Conservation (phyloP, 2,888 invertebrate species). For the Parnassius apollo region DNA sequence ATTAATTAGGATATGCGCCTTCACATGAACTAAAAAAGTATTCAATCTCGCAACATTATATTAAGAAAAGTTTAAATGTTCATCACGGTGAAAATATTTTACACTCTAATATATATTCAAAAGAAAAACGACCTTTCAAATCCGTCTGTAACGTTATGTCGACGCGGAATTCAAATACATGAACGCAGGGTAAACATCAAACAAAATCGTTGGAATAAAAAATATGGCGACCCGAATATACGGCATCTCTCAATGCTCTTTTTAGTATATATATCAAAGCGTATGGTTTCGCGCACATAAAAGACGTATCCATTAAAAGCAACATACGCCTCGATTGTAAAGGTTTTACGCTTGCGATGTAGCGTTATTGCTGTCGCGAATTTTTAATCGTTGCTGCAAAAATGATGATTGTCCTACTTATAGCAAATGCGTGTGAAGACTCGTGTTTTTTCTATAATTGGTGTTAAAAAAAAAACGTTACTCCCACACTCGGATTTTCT, state of each 20-base stretch:
- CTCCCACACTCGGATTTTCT: too few species aligned
- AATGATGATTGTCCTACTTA: background rate
- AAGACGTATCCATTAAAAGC: constrained; percentile 30
- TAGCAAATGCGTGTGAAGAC: background rate
- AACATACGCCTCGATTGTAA: constrained; percentile 29
- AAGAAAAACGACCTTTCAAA: background rate
- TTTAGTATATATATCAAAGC: constrained; percentile 32
- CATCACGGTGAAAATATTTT: constrained; percentile 1
- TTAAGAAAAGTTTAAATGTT: too few species aligned
- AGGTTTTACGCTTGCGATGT: constrained; percentile 35
- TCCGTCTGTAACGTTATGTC: background rate
- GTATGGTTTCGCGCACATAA: constrained; percentile 30
- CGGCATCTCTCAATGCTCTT: background rate
- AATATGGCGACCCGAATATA: constrained; percentile 1
- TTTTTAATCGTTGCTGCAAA: constrained; percentile 5
- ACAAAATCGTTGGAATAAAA: constrained; percentile 30
- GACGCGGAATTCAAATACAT: constrained; percentile 11
- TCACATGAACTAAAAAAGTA: too few species aligned
- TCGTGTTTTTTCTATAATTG: background rate
- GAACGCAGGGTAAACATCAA: constrained; percentile 22
- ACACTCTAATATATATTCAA: background rate
- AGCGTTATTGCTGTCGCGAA: constrained; percentile 31
- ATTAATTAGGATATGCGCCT: too few species aligned
- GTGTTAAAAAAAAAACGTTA: too few species aligned
- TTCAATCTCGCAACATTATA: too few species aligned